A percentile compares a stretch with the other conserved stretches of the same genome.
Evolutionary conservation across 2,797 vertebrate genomes (phyloP).

Genomic region (Sebastolobus altivelis): DNA sequence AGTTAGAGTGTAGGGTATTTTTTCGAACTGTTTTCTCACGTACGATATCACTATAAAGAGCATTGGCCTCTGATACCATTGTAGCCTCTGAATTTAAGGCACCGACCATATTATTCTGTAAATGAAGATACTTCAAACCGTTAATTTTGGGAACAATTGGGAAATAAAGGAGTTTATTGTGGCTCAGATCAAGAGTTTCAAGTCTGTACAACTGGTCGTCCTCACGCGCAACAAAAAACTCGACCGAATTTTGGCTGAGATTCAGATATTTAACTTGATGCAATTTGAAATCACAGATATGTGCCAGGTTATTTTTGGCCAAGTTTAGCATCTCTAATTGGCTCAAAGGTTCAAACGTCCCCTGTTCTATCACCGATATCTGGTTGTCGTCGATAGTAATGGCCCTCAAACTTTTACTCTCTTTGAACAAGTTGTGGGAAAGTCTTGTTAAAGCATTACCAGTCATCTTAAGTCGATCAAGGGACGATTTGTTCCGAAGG

Average conservation of each 20-base stretch:
- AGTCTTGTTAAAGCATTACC: conserved; percentile 82
- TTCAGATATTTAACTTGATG: conserved; percentile 83
- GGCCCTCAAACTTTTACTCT: conserved; percentile 63
- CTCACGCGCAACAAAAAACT: conserved; percentile 81
- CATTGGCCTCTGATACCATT: conserved; percentile 59
- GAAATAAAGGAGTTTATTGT: conserved; percentile 86
- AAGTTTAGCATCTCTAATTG: conserved; percentile 81
- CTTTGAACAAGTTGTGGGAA: conserved; percentile 77
- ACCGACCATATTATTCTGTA: conserved; percentile 85
- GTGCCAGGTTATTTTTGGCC: conserved; percentile 84
- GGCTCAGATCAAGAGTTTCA: conserved; percentile 84
- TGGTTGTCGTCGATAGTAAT: conserved; percentile 84
- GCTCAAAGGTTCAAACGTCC: conserved; percentile 81
- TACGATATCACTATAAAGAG: conserved; percentile 73
- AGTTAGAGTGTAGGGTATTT: conserved; percentile 50
- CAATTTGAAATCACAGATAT: conserved; percentile 87
- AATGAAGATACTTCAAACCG: conserved; percentile 80
- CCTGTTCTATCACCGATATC: conserved; percentile 83
- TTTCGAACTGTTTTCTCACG: conserved; percentile 35
- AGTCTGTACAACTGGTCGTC: conserved; percentile 75
- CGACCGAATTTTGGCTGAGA: conserved; percentile 84
- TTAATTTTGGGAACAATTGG: conserved; percentile 82
- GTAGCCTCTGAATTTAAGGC: conserved; percentile 72
- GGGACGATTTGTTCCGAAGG: conserved; percentile 79
- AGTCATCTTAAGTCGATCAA: conserved; percentile 82